Evolutionary conservation across 1,140 invertebrate species (phyloP).

Genomic region (Brachionus rotundiformis): DNA sequence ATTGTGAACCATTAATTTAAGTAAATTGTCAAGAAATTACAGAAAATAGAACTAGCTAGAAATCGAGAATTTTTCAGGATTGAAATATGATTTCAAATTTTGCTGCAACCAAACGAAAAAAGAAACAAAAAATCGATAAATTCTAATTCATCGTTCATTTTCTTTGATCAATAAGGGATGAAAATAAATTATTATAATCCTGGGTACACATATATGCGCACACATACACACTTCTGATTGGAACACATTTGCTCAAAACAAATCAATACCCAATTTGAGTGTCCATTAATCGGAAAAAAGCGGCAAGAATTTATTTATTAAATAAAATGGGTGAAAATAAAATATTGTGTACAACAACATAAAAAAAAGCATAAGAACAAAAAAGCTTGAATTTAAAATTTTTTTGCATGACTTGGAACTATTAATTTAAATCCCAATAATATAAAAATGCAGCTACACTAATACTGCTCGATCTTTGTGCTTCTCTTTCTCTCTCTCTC

Average conservation of each 20-base stretch:
- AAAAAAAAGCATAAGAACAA: constrained; percentile 17
- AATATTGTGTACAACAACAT: not conserved
- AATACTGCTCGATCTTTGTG: constrained; percentile 20
- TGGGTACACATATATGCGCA: not conserved
- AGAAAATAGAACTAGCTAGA: constrained; percentile 11
- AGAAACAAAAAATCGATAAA: constrained; percentile 45
- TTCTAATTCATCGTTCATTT: constrained; percentile 35
- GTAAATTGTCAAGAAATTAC: constrained; percentile 35
- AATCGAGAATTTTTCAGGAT: not conserved
- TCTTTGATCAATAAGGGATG: constrained; percentile 47
- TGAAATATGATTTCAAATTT: constrained; percentile 21
- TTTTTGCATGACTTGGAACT: constrained; percentile 46
- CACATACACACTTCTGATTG: not conserved
- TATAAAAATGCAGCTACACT: constrained; percentile 18
- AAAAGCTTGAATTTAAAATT: constrained; percentile 46
- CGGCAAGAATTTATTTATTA: constrained; percentile 15
- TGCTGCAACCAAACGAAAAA: not conserved
- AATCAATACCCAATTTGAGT: constrained; percentile 25
- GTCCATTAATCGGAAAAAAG: constrained; percentile 31
- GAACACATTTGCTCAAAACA: not conserved
- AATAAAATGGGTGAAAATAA: not conserved
- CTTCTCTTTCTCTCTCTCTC: not conserved
- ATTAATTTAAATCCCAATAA: constrained; percentile 39
- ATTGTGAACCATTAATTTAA: not conserved
- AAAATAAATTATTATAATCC: constrained; percentile 49